Conservation (phyloP, 2,113 vertebrate species). For the Clarias macrocephalus region DNA sequence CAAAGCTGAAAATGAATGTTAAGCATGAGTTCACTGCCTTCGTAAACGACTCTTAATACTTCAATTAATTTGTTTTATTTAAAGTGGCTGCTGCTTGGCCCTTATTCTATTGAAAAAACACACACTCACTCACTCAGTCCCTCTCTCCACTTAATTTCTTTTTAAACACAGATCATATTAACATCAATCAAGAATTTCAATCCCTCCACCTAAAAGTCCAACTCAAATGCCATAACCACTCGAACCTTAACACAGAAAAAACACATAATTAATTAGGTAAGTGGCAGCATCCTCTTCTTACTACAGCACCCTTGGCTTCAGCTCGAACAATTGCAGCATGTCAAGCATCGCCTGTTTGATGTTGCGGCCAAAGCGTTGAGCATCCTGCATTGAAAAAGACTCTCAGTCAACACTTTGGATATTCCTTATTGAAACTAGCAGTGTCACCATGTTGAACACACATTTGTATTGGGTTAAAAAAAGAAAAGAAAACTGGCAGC, state of each 20-base stretch:
- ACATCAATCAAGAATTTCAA: conserved; percentile 1
- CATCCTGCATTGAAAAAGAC: conserved; percentile 74
- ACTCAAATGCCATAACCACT: background rate
- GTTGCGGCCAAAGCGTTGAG: conserved; percentile 86
- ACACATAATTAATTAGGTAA: background rate
- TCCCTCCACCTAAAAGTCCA: background rate
- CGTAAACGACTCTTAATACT: conserved; percentile 7
- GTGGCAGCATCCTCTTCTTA: conserved; percentile 58
- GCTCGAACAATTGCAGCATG: conserved; percentile 78
- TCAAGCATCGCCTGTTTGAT: conserved; percentile 84
- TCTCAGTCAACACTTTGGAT: background rate
- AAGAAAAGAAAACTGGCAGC: background rate
- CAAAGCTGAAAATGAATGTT: background rate
- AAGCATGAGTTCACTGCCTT: background rate
- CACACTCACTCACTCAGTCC: background rate
- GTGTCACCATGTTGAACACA: background rate
- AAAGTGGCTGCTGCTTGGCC: background rate
- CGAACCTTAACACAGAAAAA: background rate
- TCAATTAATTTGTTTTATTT: background rate
- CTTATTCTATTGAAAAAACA: background rate
- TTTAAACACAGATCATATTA: background rate
- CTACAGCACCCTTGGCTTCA: conserved; percentile 72
- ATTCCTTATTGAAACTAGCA: conserved; percentile 9
- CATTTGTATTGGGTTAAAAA: background rate
- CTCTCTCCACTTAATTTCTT: background rate